A percentile compares a stretch with the other conserved stretches of the same genome.
Conservation (phyloP, 2,888 invertebrate genomes). For the Leptinotarsa rubiginosa region DNA sequence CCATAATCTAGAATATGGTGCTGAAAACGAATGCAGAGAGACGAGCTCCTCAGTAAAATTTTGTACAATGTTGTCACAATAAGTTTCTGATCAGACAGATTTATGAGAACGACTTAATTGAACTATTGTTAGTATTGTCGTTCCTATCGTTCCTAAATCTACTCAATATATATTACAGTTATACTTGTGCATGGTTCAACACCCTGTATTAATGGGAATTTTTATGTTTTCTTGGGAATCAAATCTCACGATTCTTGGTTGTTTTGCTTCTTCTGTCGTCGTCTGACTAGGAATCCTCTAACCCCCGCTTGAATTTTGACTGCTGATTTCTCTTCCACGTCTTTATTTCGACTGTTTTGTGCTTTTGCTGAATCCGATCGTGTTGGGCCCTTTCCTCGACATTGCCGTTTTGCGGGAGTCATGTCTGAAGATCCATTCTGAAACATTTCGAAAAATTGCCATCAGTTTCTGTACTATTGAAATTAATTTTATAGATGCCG, state of each 20-base stretch:
- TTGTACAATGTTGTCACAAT: no score
- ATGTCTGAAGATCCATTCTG: slow-evolving; percentile 56
- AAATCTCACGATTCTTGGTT: slow-evolving; percentile 28
- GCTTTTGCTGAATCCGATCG: slow-evolving; percentile 42
- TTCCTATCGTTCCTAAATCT: background rate
- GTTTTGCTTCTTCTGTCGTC: slow-evolving; percentile 65
- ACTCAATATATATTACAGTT: background rate
- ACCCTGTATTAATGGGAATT: slow-evolving; percentile 19
- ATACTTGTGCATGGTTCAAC: background rate
- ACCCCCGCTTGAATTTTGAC: slow-evolving; percentile 71
- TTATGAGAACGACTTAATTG: background rate
- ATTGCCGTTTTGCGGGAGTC: slow-evolving; percentile 43
- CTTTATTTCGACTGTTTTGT: slow-evolving; percentile 46
- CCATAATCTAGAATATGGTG: no score
- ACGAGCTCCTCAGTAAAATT: no score
- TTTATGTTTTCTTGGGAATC: slow-evolving; percentile 23
- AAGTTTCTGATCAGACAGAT: no score
- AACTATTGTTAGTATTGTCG: background rate
- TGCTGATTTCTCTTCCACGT: slow-evolving; percentile 65
- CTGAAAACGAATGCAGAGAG: no score
- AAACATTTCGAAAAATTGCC: slow-evolving; percentile 35
- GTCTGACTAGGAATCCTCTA: slow-evolving; percentile 69
- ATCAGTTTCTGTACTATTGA: background rate
- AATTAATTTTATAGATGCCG: no score
- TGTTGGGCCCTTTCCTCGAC: slow-evolving; percentile 58